A percentile compares a stretch with the other conserved stretches of the same genome.
Conservation (phyloP, 2,113 vertebrate genomes). For the Cervus canadensis region DNA sequence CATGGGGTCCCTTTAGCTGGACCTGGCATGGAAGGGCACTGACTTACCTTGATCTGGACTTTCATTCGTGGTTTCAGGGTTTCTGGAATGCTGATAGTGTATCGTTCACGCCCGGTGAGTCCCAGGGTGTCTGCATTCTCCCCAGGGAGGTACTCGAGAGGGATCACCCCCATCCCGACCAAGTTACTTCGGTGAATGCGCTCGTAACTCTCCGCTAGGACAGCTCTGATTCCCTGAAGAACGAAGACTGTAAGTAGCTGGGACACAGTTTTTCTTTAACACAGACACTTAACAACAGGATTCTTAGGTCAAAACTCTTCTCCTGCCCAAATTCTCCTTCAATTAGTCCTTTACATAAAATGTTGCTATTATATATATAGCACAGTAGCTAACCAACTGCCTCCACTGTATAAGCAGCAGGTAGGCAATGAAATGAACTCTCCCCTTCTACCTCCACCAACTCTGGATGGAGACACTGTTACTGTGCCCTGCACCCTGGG, state of each 20-base stretch:
- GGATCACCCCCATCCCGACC: constrained; percentile 97
- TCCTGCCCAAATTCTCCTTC: neutral
- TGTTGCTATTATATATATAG: neutral
- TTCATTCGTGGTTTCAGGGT: constrained; percentile 87
- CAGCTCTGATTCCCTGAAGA: constrained; percentile 91
- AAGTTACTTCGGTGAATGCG: constrained; percentile 98
- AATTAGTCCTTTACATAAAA: neutral
- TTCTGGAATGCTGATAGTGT: constrained; percentile 89
- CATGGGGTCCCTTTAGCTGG: neutral
- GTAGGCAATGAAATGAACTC: neutral
- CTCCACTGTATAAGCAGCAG: neutral
- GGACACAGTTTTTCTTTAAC: neutral
- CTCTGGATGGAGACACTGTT: neutral
- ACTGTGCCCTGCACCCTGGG: neutral
- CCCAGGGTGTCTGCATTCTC: constrained; percentile 87
- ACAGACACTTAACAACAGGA: neutral
- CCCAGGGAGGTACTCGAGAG: constrained; percentile 92
- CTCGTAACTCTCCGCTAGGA: constrained; percentile 97
- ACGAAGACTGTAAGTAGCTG: neutral
- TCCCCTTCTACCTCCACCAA: neutral
- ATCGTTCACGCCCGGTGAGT: constrained; percentile 90
- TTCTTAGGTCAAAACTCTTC: neutral
- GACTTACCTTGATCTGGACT: constrained; percentile 87
- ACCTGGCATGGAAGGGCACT: neutral
- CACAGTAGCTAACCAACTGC: neutral